These are phyloP conservation scores for Conops quadrifasciatus DNA, from an alignment of 2,888 invertebrate genomes.

Conservation along the genomic window DNA sequence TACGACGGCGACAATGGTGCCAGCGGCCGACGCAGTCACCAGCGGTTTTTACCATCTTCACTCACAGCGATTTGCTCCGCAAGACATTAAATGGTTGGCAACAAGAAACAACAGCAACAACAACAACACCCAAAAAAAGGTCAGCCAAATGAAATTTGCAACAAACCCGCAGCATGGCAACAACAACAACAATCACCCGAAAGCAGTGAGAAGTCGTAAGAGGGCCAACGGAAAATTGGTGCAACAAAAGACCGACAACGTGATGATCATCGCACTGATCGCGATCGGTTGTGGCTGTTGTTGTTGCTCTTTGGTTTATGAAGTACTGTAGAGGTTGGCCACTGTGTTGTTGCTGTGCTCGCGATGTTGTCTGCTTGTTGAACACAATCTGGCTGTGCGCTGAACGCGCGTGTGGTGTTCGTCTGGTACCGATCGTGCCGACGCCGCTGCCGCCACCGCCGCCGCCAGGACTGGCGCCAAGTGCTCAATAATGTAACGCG, in stretches of 20 bases:
- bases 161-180: not conserved
- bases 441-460: slow-evolving; percentile 23
- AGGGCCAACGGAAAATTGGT: slow-evolving; percentile 25
- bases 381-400: slow-evolving; percentile 25
- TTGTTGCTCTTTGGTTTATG: not conserved
- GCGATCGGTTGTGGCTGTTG: not conserved
- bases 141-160: no score
- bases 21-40: not conserved
- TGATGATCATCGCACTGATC: slow-evolving; percentile 37
- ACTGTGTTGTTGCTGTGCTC: not conserved
- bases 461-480: slow-evolving; percentile 62
- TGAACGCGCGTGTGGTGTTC: slow-evolving; percentile 42
- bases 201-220: not conserved
- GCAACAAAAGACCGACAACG: slow-evolving; percentile 30
- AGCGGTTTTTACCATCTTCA: slow-evolving; percentile 55
- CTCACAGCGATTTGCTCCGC: slow-evolving; percentile 54
- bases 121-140: slow-evolving; percentile 45
- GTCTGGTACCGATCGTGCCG: slow-evolving; percentile 37
- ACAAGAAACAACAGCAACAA: slow-evolving; percentile 38
- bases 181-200: slow-evolving; percentile 15
- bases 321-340: not conserved
- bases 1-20: not conserved
- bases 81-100: slow-evolving; percentile 8
- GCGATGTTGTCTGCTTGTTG: slow-evolving; percentile 29
- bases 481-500: slow-evolving; percentile 64